Evolutionary conservation across 1,140 invertebrate species (phyloP), one percentile per base, ranked within the genome.

Genomic region (Colletes gigas): DNA sequence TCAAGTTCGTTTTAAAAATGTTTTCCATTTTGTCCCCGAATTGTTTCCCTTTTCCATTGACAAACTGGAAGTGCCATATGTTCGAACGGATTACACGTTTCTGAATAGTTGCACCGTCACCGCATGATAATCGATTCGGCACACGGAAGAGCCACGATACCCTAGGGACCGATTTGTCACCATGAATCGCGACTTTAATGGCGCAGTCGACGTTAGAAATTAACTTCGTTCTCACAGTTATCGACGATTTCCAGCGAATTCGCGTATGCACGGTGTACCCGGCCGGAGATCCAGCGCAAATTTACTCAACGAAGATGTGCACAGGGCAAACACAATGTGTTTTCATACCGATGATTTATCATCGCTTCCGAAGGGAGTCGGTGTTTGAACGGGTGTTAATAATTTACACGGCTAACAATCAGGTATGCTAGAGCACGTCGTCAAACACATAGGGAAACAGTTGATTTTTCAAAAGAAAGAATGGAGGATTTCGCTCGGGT

Each of bases 261-360:
- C 54, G 55, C 63, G 14, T 12, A 17, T 14, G 63, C 9, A 21
- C 41, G 4, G 6, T 14, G 60, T 66, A 74, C 44, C 60, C n/a
- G 15, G 72, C 57, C 60, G 44, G 7, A 39, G 44, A 74, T 72
- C 63, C 71, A 30, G 71, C 63, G 55, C 68, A 66, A 79, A 80
- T 80, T 80, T 74, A 66, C 72, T 75, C 55, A 66, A 57, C 78
- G 71, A 57, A 59, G 70, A 80, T 47, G 78, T 75, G 78, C 78
- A 60, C 62, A 75, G 52, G 78, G 30, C 78, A 80, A 80, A 80
- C 78, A 74, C 44, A 67, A 68, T 67, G 54, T 68, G 62, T 75
- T 75, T 80, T 59, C 78, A 60, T 73, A 57, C 60, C 71, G 78
- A 75, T 74, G 78, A 80, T 80, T 80, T 80, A 80, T 80, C 78